phyloP scores from a whole-genome alignment of 2,113 vertebrate species.

The Oncorhynchus keta region DNA sequence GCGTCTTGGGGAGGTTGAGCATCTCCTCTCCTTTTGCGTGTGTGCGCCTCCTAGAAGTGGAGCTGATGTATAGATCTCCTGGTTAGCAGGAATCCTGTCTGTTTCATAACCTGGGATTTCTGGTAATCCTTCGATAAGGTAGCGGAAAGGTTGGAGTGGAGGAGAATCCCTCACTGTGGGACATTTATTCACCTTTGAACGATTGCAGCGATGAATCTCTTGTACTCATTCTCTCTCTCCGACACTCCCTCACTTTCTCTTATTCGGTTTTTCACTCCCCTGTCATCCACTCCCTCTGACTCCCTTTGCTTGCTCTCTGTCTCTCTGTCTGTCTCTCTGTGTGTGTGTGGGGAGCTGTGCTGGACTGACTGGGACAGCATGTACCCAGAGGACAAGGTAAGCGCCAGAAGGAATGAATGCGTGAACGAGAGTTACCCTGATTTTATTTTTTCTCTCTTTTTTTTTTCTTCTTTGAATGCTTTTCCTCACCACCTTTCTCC shows the following conservation, averaged over 20 bases:
- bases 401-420: not conserved
- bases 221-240: not conserved
- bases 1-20: not conserved
- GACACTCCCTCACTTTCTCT: not conserved
- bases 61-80: not conserved
- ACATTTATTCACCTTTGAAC: no score
- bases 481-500: not conserved
- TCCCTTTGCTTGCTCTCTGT: not conserved
- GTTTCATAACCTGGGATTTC: not conserved
- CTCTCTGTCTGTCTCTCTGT: slow-evolving; percentile 4
- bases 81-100: not conserved
- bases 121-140: not conserved
- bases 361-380: slow-evolving; percentile 43
- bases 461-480: not conserved
- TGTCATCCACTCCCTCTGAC: not conserved
- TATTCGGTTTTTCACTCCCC: not conserved
- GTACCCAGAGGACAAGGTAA: slow-evolving; percentile 63
- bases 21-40: not conserved
- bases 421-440: not conserved
- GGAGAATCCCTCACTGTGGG: not conserved
- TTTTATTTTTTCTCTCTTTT: not conserved
- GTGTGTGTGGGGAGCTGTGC: not conserved
- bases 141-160: not conserved
- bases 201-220: no score
- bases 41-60: not conserved